Percentiles rank a stretch among this genome's conserved stretches.
Conservation (phyloP, 2,888 invertebrate species). For the Andrena flavipes region DNA sequence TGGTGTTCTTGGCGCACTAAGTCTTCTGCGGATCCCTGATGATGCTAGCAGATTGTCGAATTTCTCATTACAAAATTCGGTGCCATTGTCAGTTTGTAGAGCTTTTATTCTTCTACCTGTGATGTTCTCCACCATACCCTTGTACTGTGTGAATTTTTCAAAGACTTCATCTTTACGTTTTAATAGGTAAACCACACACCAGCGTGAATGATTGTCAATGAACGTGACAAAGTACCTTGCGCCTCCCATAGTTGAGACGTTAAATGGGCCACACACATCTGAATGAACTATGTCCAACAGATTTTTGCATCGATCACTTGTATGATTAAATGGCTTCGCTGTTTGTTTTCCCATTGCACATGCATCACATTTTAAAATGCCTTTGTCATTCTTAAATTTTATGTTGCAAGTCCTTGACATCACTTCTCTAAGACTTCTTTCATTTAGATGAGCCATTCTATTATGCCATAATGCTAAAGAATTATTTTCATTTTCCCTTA, state of each 20-base stretch:
- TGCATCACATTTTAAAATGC: not conserved
- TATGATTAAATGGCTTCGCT: not conserved
- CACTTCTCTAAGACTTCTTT: not conserved
- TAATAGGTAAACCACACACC: not conserved
- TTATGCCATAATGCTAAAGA: not conserved
- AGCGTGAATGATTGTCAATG: conserved; percentile 19
- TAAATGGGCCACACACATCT: conserved; percentile 18
- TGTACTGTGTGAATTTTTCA: not conserved
- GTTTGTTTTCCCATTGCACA: conserved; percentile 3
- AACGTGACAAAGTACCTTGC: conserved; percentile 23
- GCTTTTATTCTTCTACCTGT: not conserved
- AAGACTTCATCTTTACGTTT: not conserved
- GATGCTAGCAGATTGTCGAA: not conserved
- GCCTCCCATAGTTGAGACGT: not conserved
- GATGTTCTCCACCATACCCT: not conserved
- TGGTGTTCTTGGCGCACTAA: not conserved
- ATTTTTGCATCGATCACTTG: no score
- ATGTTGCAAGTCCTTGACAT: not conserved
- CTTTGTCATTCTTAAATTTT: not conserved
- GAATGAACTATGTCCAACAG: not conserved
- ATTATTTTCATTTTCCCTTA: not conserved
- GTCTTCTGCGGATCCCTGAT: not conserved
- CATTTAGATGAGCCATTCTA: conserved; percentile 9
- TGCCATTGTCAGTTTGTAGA: not conserved
- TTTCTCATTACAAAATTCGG: not conserved